Conservation (phyloP, 2,888 invertebrate genomes). For the Drosophila suboccidentalis region DNA sequence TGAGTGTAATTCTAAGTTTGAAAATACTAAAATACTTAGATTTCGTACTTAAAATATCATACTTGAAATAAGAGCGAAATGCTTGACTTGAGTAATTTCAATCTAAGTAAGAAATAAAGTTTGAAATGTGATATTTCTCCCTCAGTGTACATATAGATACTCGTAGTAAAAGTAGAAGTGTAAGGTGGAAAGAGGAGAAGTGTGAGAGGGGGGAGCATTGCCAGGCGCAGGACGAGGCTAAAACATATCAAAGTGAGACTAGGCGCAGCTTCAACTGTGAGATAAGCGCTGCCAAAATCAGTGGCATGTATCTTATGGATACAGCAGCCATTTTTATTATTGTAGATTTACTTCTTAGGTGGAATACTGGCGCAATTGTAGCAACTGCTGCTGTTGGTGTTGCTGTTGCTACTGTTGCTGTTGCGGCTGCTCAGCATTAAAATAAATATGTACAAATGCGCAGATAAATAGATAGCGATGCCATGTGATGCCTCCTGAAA, state of each 20-base stretch:
- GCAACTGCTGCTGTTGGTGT: constrained; percentile 43
- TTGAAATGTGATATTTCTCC: too few species aligned
- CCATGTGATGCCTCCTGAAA: constrained; percentile 64
- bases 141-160: too few species aligned
- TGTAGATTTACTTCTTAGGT: constrained; percentile 75
- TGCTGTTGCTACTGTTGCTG: constrained; percentile 14
- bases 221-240: constrained; percentile 33
- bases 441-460: constrained; percentile 83
- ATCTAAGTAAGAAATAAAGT: too few species aligned
- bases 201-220: not conserved
- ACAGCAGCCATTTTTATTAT: constrained; percentile 76
- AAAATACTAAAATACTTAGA: too few species aligned
- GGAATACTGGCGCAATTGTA: constrained; percentile 74
- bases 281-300: constrained; percentile 79
- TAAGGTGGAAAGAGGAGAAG: too few species aligned
- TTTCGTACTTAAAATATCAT: too few species aligned
- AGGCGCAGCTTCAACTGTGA: constrained; percentile 61
- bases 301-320: constrained; percentile 78
- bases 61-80: too few species aligned
- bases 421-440: constrained; percentile 72
- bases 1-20: too few species aligned
- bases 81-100: too few species aligned
- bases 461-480: constrained; percentile 70
- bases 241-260: constrained; percentile 54
- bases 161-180: too few species aligned